Evolutionary conservation across 2,888 invertebrate genomes (phyloP), one percentile per base, ranked within the genome.

Genomic region (Cabera pusaria): DNA sequence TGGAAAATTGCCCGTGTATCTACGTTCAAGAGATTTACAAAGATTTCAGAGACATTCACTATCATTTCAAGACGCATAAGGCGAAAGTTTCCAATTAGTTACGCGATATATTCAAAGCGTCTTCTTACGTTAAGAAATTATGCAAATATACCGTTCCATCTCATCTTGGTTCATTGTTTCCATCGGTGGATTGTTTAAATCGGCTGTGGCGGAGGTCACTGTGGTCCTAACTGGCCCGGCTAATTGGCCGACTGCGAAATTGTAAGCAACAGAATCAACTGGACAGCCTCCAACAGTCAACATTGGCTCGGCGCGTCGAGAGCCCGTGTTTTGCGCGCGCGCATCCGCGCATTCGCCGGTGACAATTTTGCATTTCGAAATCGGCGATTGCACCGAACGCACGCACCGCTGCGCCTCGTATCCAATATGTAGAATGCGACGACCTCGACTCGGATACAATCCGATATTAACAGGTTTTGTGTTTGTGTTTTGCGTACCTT

Each of bases 271-370:
- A 14, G 14, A 14, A n/a, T n/a, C n/a, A n/a, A n/a, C n/a, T n/a
- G n/a, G n/a, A n/a, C n/a, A n/a, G n/a, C n/a, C n/a, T n/a, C n/a
- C n/a, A 64, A 54, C 47, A 51, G 59, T 64, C 65, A 73, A 69
- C 81, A 86, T 83, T 84, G 81, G 74, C 79, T 65, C 68, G 66
- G 80, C 72, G 81, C 71, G 67, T 73, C 74, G 85, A 72, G 70
- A 63, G 67, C 84, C 81, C 86, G 86, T 76, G 74, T 80, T 67
- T 64, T 71, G 40, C 40, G 34, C 40, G 19, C 32, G 39, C 39
- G 39, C 39, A 39, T 28, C 33, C 39, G 39, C 33, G 22, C 16
- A 16, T 14, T 14, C 26, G 24, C 49, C 61, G 63, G 66, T 66
- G 72, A 74, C 72, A 68, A 68, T 67, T 69, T 73, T 68, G 74